Evolutionary conservation across 2,113 vertebrate species (phyloP), one percentile per base, ranked within the genome.

Genomic region (Saccopteryx leptura): DNA sequence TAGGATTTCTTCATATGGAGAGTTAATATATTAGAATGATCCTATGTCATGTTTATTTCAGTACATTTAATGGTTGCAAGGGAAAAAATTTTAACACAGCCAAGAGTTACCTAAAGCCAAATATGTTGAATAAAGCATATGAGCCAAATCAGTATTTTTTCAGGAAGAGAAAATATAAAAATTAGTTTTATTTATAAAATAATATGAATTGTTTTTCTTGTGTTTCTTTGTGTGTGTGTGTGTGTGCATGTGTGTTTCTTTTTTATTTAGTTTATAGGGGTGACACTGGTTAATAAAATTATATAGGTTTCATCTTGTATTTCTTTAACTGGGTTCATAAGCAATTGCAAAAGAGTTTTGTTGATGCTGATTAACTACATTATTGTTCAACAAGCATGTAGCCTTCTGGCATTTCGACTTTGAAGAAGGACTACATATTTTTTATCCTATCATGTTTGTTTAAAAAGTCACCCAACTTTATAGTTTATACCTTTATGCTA

Each of bases 301-400:
- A 39, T 39, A 39, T 39, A 39, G 39, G 39, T 39, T 39, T 39
- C 39, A 39, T 69, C 79, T 88, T 83, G 4, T 75, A 4, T 91
- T 91, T 84, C 21, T 80, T 93, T 93, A 91, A 76, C 68, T 82
- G 74, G 19, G 17, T 93, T 93, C 93, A 80, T 88, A 95, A 61
- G 50, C n/a, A 56, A 23, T 72, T 66, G 52, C 68, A 71, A 93
- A 95, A 78, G 60, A 71, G 21, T 72, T 86, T 91, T 89, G 9
- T 58, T 54, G 21, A 71, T 76, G 66, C 21, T 88, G 13, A 88
- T 60, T 71, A 84, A 94, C 79, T 91, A 66, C 26, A 66, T 78
- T 60, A 61, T 88, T 93, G 3, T 76, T 91, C n/a, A 91, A 69
- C 18, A 94, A 93, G 4, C 52, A 24, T 19, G 24, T 52, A 58